These are phyloP conservation scores for Pseudochirops cupreus DNA, from an alignment of 2,797 vertebrate species.

Conservation along the genomic window DNA sequence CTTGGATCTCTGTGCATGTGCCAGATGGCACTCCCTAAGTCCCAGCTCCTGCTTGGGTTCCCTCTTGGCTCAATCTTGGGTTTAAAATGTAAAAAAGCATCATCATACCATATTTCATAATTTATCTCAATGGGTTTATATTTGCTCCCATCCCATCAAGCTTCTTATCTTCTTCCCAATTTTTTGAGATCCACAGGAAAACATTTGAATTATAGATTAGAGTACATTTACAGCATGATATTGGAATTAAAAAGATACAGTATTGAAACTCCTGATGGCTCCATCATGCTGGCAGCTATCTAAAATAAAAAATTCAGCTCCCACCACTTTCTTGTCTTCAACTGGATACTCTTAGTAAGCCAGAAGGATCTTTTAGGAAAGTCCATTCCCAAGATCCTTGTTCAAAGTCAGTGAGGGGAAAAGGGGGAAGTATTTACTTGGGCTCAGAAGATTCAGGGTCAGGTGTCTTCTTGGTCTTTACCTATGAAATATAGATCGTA, in stretches of 20 bases:
- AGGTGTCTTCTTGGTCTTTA: background rate
- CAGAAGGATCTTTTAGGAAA: background rate
- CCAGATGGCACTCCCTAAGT: background rate
- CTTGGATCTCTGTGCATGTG: conserved; percentile 3
- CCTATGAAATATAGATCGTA: background rate
- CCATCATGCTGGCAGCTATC: background rate
- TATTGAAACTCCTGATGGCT: background rate
- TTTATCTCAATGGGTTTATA: conserved; percentile 2
- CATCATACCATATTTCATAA: background rate
- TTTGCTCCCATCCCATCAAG: background rate
- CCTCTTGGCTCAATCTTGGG: background rate
- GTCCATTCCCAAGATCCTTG: background rate
- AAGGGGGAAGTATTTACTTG: background rate
- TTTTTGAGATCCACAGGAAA: background rate
- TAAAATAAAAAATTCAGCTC: background rate
- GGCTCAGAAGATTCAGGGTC: background rate
- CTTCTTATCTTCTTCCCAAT: background rate
- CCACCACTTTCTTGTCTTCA: background rate
- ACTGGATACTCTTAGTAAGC: background rate
- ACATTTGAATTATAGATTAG: background rate
- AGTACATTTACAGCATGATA: background rate
- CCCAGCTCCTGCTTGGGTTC: background rate
- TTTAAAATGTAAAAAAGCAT: conserved; percentile 1
- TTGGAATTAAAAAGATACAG: background rate
- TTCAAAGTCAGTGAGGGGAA: background rate